These are phyloP conservation scores for Argyrosomus japonicus DNA, from an alignment of 2,113 vertebrate species.

Conservation along the genomic window DNA sequence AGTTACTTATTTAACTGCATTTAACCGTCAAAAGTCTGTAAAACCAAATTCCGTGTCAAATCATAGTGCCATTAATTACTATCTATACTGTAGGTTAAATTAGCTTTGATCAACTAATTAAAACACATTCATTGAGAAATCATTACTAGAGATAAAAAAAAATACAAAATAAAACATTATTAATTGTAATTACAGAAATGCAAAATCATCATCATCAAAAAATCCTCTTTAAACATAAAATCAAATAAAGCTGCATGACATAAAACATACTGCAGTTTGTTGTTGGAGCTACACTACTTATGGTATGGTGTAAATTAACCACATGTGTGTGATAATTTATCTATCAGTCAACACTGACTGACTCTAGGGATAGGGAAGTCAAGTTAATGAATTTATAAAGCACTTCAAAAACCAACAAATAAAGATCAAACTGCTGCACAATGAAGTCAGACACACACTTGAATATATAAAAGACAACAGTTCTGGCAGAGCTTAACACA, in stretches of 20 bases:
- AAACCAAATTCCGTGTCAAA: not conserved
- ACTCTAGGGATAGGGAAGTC: not conserved
- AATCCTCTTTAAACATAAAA: not conserved
- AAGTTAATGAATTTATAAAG: constrained; percentile 15
- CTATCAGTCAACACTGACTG: not conserved
- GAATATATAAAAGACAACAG: not conserved
- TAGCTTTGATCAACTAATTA: not conserved
- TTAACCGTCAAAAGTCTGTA: not conserved
- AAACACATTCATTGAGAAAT: not conserved
- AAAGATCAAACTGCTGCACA: constrained; percentile 4
- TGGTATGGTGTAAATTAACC: too few species aligned
- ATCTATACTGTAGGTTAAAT: not conserved
- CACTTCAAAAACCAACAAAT: not conserved
- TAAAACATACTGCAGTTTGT: not conserved
- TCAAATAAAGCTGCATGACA: not conserved
- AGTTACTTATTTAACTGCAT: not conserved
- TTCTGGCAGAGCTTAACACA: not conserved
- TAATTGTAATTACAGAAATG: not conserved
- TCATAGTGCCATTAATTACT: not conserved
- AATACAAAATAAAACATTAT: not conserved
- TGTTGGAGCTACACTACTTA: not conserved
- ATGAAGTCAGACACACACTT: not conserved
- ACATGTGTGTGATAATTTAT: too few species aligned
- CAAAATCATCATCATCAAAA: not conserved
- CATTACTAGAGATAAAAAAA: not conserved